A percentile compares a stretch with the other conserved stretches of the same genome.
Conservation (phyloP, 2,113 vertebrate species). For the Nothocercus nigrocapillus region DNA sequence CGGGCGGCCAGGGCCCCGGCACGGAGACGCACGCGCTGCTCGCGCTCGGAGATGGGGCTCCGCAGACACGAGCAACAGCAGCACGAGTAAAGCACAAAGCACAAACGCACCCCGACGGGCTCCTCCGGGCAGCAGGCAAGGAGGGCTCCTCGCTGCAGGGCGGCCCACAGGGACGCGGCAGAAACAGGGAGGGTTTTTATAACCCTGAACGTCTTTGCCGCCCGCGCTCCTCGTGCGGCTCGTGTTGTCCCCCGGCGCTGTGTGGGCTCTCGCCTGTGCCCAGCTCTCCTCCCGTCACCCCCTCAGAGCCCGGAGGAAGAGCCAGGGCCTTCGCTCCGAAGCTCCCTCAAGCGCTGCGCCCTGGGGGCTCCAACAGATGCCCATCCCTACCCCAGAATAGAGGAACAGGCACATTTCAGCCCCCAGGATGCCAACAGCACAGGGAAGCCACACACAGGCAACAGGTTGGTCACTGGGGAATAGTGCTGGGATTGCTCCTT, state of each 20-base stretch:
- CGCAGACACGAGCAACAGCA: constrained; percentile 10
- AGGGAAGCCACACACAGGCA: not conserved
- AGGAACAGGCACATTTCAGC: not conserved
- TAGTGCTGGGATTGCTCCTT: accelerated
- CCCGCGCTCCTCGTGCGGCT: not conserved
- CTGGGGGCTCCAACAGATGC: accelerated
- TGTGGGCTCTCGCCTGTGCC: not conserved
- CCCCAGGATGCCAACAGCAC: not conserved
- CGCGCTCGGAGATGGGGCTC: not conserved
- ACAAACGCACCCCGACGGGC: constrained; percentile 20
- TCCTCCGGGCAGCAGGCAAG: constrained; percentile 30
- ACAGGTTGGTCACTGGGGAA: not conserved
- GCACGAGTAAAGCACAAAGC: constrained; percentile 28
- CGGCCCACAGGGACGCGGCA: accelerated
- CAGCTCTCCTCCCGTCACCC: not conserved
- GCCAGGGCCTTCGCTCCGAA: no score
- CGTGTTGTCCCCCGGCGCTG: not conserved
- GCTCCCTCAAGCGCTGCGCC: no score
- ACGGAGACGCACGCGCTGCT: no score
- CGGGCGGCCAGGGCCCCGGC: accelerated
- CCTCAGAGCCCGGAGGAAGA: not conserved
- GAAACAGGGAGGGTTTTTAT: not conserved
- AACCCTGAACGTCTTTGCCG: not conserved
- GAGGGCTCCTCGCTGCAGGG: not conserved
- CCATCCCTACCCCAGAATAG: not conserved